A percentile compares a stretch with the other conserved stretches of the same genome.
phyloP scores from a whole-genome alignment of 2,888 invertebrate genomes.

The Strigamia crassipes region DNA sequence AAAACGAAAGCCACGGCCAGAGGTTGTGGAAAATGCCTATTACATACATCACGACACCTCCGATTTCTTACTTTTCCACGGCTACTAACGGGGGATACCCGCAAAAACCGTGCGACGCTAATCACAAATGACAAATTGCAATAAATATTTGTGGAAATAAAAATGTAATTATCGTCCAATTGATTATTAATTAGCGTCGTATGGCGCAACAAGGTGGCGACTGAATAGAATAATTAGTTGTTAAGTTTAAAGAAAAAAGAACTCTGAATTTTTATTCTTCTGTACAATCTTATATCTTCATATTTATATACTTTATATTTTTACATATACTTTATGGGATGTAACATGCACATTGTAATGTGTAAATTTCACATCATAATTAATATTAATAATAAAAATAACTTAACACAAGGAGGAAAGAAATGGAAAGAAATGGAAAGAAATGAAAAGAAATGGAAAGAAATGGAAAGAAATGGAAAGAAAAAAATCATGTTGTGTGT shows the following conservation, averaged over 20 bases:
- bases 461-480: background rate
- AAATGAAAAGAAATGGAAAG: background rate
- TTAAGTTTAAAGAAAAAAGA: background rate
- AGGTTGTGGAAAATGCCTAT: constrained; percentile 92
- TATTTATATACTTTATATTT: constrained; percentile 1
- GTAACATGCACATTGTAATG: background rate
- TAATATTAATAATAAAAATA: background rate
- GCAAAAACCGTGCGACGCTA: background rate
- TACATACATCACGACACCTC: constrained; percentile 92
- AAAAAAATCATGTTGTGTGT: background rate
- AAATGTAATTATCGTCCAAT: background rate
- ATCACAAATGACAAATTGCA: too few relatives aligned
- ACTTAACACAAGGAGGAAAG: background rate
- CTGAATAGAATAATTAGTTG: background rate
- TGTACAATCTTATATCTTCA: constrained; percentile 18
- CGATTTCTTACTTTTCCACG: constrained; percentile 80
- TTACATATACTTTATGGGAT: constrained; percentile 16
- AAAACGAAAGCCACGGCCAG: constrained; percentile 62
- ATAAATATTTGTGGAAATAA: background rate
- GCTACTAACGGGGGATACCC: constrained; percentile 67
- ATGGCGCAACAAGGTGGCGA: background rate
- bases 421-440: background rate
- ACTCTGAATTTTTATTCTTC: background rate
- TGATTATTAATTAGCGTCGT: too few relatives aligned
- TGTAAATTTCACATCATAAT: background rate